phyloP scores from a whole-genome alignment of 2,797 vertebrate species.

The Eutrigla gurnardus region DNA sequence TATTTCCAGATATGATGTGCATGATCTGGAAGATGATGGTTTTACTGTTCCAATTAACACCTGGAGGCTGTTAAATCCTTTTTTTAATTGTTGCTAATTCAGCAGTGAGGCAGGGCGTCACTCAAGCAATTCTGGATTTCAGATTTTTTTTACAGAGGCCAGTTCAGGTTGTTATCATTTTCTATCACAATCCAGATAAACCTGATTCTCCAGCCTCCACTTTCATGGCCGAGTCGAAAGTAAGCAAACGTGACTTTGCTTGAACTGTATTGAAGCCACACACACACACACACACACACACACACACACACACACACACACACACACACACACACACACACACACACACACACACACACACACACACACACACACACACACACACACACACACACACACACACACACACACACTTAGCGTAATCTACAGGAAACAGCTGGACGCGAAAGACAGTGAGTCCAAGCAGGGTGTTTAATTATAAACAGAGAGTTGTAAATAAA shows the following conservation, averaged over 20 bases:
- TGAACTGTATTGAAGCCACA: background rate
- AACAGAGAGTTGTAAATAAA: slow-evolving; percentile 71
- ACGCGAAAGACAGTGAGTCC: slow-evolving; percentile 45
- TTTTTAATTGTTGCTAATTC: slow-evolving; percentile 25
- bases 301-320: slow-evolving; percentile 34
- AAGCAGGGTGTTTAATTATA: slow-evolving; percentile 71
- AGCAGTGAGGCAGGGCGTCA: slow-evolving; percentile 9
- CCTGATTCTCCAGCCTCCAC: slow-evolving; percentile 2
- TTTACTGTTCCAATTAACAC: slow-evolving; percentile 36
- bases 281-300: slow-evolving; percentile 11
- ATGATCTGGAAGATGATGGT: slow-evolving; percentile 2
- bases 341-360: slow-evolving; percentile 15
- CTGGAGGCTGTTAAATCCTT: slow-evolving; percentile 31
- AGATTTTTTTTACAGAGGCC: slow-evolving; percentile 12
- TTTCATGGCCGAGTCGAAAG: background rate
- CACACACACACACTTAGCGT: slow-evolving; percentile 35
- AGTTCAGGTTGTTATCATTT: background rate
- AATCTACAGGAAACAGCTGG: slow-evolving; percentile 76
- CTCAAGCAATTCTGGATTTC: slow-evolving; percentile 10
- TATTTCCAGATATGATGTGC: slow-evolving; percentile 24
- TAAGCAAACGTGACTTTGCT: slow-evolving; percentile 22
- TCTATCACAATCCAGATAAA: slow-evolving; percentile 16
- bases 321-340: slow-evolving; percentile 33
- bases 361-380: background rate
- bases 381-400: background rate